Evolutionary conservation across 2,888 invertebrate species (phyloP), one percentile per base, ranked within the genome.

Genomic region (Baronia brevicornis): DNA sequence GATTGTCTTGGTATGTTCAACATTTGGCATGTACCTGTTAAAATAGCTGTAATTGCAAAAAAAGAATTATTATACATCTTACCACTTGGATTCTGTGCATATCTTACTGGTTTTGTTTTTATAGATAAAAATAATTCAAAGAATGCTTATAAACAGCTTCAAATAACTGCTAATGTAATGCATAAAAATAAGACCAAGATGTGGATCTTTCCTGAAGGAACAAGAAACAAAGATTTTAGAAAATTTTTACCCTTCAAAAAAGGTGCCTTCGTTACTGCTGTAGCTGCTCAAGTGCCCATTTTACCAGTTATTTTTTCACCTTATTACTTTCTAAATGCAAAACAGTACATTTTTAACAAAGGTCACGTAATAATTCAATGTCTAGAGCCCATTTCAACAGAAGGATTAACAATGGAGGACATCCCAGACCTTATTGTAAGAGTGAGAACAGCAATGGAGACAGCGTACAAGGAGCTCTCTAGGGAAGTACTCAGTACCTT

Each of bases 171-270:
- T 2, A 78, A 86, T 48, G 64, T 85, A 2, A 85, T 85, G 84
- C 63, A 86, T 19, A 84, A 84, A 44, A 80, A 85, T 54, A 87
- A 86, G 90, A 82, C 89, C 36, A 91, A 91, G 64, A 79, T 92
- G 38, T 90, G 88, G 86, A 71, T 92, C 36, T 92, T 90, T 57
- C 91, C 92, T 11, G 92, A 92, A 63, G 92, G 92, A 21, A 92
- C 92, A 6, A 77, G 92, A 39, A 87, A 87, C 48, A 84, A 80
- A 46, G 72, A 80, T 43, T 77, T 79, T 31, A 79, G 74, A 33
- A 85, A 85, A 36, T 66, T 92, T 46, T 67, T 91, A 29, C 89
- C 91, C 2, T 92, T 92, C 64, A 91, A 91, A 59, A 91, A 91
- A 57, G 92, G 92, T 5, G 92, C 91, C 1, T 92, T 92, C 69